These are phyloP conservation scores for Egretta garzetta DNA, from an alignment of 2,113 vertebrate species.

Conservation along the genomic window DNA sequence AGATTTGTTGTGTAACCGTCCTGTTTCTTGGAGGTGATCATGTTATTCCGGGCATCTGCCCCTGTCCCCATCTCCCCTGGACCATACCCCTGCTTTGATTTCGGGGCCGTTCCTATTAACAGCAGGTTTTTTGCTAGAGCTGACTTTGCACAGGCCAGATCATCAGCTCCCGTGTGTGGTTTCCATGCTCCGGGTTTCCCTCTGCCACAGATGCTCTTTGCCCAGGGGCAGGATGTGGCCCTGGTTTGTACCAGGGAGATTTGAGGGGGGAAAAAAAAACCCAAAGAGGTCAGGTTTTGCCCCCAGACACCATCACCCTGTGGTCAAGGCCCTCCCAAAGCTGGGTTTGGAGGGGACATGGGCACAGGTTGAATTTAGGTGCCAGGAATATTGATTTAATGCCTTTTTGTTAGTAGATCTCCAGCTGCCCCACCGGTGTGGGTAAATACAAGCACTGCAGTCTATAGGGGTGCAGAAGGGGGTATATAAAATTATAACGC, in stretches of 20 bases:
- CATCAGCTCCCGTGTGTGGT: not conserved
- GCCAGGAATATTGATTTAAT: accelerated
- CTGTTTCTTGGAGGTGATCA: not conserved
- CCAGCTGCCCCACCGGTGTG: not conserved
- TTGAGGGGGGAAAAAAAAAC: accelerated
- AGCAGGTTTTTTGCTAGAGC: not conserved
- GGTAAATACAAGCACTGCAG: not conserved
- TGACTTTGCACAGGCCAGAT: not conserved
- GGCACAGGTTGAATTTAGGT: not conserved
- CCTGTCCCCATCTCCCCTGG: accelerated
- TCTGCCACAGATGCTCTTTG: not conserved
- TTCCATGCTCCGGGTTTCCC: accelerated
- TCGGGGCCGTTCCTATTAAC: not conserved
- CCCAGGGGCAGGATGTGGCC: accelerated
- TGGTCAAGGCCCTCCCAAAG: not conserved
- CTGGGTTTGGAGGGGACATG: not conserved
- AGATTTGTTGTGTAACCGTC: not conserved
- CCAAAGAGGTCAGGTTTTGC: not conserved
- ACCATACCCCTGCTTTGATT: not conserved
- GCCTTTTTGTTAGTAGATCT: not conserved
- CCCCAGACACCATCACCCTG: too few species aligned
- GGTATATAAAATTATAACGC: not conserved
- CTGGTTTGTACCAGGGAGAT: too few species aligned
- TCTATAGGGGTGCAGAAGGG: not conserved
- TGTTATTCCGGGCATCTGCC: not conserved